Conservation (phyloP, 2,888 invertebrate genomes). For the Molanna angustata region DNA sequence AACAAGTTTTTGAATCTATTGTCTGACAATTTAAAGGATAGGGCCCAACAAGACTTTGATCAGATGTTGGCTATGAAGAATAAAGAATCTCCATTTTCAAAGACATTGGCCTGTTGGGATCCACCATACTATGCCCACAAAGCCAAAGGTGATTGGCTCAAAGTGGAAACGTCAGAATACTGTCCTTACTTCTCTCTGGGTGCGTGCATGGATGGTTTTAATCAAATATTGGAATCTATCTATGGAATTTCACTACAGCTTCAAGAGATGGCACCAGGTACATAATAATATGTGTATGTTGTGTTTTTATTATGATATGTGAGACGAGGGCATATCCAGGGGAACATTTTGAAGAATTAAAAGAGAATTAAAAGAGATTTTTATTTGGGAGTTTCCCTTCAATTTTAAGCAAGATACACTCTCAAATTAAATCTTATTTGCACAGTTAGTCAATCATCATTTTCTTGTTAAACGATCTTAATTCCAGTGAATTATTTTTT, state of each 20-base stretch:
- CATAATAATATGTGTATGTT: too few relatives aligned
- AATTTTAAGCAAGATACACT: too few relatives aligned
- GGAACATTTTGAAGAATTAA: too few relatives aligned
- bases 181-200: conserved; percentile 89
- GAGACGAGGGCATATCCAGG: too few relatives aligned
- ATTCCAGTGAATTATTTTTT: too few relatives aligned
- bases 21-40: conserved; percentile 64
- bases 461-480: too few relatives aligned
- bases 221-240: conserved; percentile 76
- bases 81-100: conserved; percentile 35
- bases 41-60: conserved; percentile 73
- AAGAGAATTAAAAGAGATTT: too few relatives aligned
- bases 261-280: conserved; percentile 67
- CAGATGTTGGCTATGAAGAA: conserved; percentile 75
- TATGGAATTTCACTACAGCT: conserved; percentile 78
- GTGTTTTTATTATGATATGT: too few relatives aligned
- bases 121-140: conserved; percentile 79
- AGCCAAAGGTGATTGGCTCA: conserved; percentile 68
- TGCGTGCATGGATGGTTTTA: conserved; percentile 96
- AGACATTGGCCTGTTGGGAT: conserved; percentile 72
- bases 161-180: conserved; percentile 69
- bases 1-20: conserved; percentile 75
- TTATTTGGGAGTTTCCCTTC: too few relatives aligned
- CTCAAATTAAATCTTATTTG: too few relatives aligned
- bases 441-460: too few relatives aligned